Conservation (phyloP, 2,888 invertebrate species). For the Sphaerophoria rueppellii region DNA sequence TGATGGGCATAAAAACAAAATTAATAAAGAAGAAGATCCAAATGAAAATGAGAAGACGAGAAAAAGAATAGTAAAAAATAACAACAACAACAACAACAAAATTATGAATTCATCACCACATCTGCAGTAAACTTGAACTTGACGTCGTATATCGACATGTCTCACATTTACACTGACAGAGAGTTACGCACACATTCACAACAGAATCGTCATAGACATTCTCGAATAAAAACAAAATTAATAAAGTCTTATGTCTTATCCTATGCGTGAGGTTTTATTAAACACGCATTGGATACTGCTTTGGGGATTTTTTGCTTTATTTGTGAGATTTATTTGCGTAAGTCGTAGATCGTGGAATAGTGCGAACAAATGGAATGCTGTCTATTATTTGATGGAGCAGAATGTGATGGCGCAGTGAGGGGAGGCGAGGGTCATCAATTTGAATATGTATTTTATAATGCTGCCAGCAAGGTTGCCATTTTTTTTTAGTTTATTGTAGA, state of each 20-base stretch:
- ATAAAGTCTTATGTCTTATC: conserved; percentile 52
- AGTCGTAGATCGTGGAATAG: conserved; percentile 17
- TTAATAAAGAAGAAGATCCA: conserved; percentile 14
- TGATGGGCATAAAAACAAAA: conserved; percentile 35
- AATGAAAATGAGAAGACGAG: conserved; percentile 1
- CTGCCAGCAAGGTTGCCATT: conserved; percentile 10
- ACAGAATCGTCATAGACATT: not conserved
- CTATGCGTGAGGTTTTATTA: conserved; percentile 57
- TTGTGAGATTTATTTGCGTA: conserved; percentile 54
- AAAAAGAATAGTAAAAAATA: conserved; percentile 36
- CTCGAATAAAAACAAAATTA: not conserved
- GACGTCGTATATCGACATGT: conserved; percentile 60
- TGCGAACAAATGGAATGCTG: conserved; percentile 51
- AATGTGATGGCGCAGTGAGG: not conserved
- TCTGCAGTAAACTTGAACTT: conserved; percentile 73
- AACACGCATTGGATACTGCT: conserved; percentile 45
- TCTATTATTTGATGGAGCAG: conserved; percentile 4
- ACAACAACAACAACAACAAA: conserved; percentile 17
- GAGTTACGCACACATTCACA: not conserved
- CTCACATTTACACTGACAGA: not conserved
- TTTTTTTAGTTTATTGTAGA: not conserved
- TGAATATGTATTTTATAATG: conserved; percentile 17
- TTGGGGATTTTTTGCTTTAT: conserved; percentile 20
- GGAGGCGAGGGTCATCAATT: conserved; percentile 23
- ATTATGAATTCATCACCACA: conserved; percentile 72